Evolutionary conservation across 1,140 invertebrate species (phyloP).

Genomic region (Drosophila truncata): DNA sequence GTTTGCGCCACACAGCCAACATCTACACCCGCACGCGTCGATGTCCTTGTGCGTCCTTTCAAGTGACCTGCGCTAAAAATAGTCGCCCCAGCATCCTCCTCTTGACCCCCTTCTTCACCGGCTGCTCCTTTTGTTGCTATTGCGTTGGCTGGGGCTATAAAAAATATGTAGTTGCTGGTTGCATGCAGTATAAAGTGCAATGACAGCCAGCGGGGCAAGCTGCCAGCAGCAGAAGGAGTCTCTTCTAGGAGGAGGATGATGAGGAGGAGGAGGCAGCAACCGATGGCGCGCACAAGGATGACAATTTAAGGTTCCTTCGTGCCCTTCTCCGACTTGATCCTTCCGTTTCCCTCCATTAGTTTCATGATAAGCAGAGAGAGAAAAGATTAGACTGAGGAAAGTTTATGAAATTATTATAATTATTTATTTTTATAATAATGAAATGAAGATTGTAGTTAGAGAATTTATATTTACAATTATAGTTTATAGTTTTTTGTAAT

Average conservation of each 20-base stretch:
- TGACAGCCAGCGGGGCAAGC: slow-evolving; percentile 57
- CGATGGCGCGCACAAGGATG: slow-evolving; percentile 66
- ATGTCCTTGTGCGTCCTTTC: slow-evolving; percentile 78
- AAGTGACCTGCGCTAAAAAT: slow-evolving; percentile 76
- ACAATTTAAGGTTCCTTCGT: slow-evolving; percentile 62
- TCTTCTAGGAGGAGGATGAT: slow-evolving; percentile 2
- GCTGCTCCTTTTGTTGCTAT: slow-evolving; percentile 18
- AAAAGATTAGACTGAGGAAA: background rate
- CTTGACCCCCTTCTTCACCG: background rate
- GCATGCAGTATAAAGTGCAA: slow-evolving; percentile 63
- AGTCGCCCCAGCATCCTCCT: slow-evolving; percentile 36
- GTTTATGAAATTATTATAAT: background rate
- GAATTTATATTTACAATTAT: background rate
- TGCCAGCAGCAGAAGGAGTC: slow-evolving; percentile 39
- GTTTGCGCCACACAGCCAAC: slow-evolving; percentile 40
- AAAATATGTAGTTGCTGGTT: slow-evolving; percentile 24
- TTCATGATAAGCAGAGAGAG: background rate
- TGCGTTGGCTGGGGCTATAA: slow-evolving; percentile 8
- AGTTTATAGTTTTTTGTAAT: background rate
- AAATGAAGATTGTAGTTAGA: background rate
- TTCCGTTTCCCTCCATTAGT: slow-evolving; percentile 18
- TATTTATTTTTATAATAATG: background rate
- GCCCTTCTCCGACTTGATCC: slow-evolving; percentile 15
- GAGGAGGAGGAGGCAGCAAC: slow-evolving; percentile 22
- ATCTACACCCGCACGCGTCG: slow-evolving; percentile 46